Percentiles rank a stretch among this genome's conserved stretches.
phyloP scores from a whole-genome alignment of 2,888 invertebrate genomes.

The Polia nebulosa region DNA sequence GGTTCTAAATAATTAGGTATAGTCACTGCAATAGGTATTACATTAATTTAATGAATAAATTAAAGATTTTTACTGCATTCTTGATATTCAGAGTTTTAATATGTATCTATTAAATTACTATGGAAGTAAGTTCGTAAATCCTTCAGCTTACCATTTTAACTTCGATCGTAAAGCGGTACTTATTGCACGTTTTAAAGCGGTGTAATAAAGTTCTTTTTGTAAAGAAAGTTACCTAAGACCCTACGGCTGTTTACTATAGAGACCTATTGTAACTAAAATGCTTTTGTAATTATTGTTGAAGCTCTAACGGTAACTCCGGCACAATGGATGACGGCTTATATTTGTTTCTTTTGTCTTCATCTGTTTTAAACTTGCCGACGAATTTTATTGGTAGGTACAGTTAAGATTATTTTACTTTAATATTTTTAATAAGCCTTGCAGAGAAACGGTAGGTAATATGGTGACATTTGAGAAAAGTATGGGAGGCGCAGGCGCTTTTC shows the following conservation, averaged over 20 bases:
- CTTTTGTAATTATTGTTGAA: slow-evolving; percentile 38
- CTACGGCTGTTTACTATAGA: slow-evolving; percentile 27
- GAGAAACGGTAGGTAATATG: no score
- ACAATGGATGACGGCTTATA: slow-evolving; percentile 35
- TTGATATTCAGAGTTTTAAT: not conserved
- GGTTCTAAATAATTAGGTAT: no score
- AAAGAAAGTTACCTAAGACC: slow-evolving; percentile 27
- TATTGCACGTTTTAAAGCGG: slow-evolving; percentile 19
- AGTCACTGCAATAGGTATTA: not conserved
- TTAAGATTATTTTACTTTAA: slow-evolving; percentile 13
- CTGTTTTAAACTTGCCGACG: slow-evolving; percentile 41
- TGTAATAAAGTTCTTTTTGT: slow-evolving; percentile 21
- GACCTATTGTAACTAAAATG: slow-evolving; percentile 25
- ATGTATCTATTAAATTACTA: not conserved
- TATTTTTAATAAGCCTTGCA: not conserved
- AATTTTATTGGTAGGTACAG: slow-evolving; percentile 1
- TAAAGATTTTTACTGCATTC: not conserved
- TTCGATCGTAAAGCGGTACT: slow-evolving; percentile 16
- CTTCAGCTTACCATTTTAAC: not conserved
- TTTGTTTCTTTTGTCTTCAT: slow-evolving; percentile 27
- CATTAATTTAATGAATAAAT: not conserved
- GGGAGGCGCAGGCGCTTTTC: not conserved
- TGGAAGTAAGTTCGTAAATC: not conserved
- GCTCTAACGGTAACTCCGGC: slow-evolving; percentile 44
- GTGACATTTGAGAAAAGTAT: not conserved